phyloP scores from a whole-genome alignment of 1,140 invertebrate genomes.

The Stenopsyche tienmushanensis region DNA sequence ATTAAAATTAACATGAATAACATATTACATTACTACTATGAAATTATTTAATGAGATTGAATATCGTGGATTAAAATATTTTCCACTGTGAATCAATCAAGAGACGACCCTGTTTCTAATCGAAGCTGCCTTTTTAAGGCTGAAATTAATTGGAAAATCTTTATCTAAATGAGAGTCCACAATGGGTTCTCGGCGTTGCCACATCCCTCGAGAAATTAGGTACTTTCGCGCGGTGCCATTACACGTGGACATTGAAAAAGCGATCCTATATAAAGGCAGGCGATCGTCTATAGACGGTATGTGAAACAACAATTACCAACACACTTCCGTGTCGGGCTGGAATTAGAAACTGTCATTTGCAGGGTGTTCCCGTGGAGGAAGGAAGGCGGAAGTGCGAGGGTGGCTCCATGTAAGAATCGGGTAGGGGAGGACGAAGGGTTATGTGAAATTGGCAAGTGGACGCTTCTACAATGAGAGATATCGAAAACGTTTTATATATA shows the following conservation, averaged over 20 bases:
- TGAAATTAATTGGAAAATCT: conserved; percentile 22
- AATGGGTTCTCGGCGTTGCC: conserved; percentile 1
- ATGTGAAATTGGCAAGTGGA: conserved; percentile 15
- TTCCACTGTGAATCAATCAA: too few relatives aligned
- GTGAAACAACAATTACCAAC: conserved; percentile 38
- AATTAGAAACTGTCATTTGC: conserved; percentile 61
- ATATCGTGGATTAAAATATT: too few relatives aligned
- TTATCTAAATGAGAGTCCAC: too few relatives aligned
- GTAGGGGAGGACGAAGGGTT: background rate
- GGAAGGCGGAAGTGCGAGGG: conserved; percentile 25
- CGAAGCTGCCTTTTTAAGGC: conserved; percentile 17
- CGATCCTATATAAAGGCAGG: conserved; percentile 2
- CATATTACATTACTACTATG: too few relatives aligned
- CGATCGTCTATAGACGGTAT: background rate
- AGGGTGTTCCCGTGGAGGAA: conserved; percentile 44
- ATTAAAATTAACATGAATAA: too few relatives aligned
- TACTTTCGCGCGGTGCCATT: conserved; percentile 29
- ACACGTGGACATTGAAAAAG: conserved; percentile 41
- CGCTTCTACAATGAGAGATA: background rate
- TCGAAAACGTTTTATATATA: background rate
- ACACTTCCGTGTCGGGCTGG: conserved; percentile 57
- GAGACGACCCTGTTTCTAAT: too few relatives aligned
- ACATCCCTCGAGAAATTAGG: conserved; percentile 15
- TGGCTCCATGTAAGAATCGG: background rate
- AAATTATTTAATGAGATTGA: too few relatives aligned